These are phyloP conservation scores for Caranx melampygus DNA, from an alignment of 2,113 vertebrate species.

Conservation along the genomic window DNA sequence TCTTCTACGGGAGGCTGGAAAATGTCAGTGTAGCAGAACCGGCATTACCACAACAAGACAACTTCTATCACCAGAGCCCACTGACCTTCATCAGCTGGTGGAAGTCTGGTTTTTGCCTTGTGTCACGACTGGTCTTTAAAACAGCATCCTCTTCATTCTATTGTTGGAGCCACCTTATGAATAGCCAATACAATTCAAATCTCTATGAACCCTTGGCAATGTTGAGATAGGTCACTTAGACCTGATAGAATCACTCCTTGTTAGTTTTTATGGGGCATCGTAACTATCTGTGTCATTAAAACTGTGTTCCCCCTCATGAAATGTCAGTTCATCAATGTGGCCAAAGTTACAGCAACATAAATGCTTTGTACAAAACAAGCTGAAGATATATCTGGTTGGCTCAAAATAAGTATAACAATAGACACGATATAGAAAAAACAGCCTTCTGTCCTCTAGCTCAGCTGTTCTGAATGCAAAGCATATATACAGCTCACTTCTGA, in stretches of 20 bases:
- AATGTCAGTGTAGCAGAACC: conserved; percentile 59
- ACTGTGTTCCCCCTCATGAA: not conserved
- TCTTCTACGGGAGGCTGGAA: conserved; percentile 57
- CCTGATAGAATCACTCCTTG: conserved; percentile 29
- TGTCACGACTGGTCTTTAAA: not conserved
- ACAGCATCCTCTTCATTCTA: not conserved
- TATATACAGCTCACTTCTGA: not conserved
- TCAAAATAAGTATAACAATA: conserved; percentile 4
- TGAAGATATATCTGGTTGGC: not conserved
- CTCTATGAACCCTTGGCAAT: not conserved
- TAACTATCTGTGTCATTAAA: conserved; percentile 24
- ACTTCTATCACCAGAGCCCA: conserved; percentile 24
- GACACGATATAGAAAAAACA: not conserved
- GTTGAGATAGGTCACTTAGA: not conserved
- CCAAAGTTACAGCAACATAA: conserved; percentile 23
- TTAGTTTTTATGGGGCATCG: conserved; percentile 19
- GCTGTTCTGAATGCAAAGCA: conserved; percentile 3
- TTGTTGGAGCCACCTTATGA: not conserved
- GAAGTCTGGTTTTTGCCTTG: conserved; percentile 14
- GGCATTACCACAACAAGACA: conserved; percentile 28
- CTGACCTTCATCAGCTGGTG: conserved; percentile 19
- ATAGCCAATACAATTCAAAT: conserved; percentile 13
- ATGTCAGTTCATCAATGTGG: conserved; percentile 33
- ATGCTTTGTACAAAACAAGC: conserved; percentile 14
- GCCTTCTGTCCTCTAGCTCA: not conserved